These are phyloP conservation scores for Acanthornis magna DNA, from an alignment of 2,797 vertebrate species.

Conservation along the genomic window DNA sequence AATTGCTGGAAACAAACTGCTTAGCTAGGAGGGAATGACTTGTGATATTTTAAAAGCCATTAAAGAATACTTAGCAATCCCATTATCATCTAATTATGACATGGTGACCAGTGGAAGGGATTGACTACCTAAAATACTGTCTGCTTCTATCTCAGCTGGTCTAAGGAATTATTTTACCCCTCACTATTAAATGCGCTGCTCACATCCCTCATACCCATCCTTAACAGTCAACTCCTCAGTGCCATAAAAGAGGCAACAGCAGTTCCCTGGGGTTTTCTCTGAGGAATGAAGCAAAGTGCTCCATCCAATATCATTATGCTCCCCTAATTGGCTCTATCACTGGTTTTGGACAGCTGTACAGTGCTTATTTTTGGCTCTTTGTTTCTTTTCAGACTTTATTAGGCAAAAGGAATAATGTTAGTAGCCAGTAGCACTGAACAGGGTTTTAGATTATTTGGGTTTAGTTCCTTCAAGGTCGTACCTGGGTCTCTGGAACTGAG, in stretches of 20 bases:
- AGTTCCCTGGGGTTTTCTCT: neutral
- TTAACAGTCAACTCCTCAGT: neutral
- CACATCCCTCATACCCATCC: neutral
- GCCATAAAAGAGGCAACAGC: neutral
- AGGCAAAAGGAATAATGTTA: neutral
- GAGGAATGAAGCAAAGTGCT: neutral
- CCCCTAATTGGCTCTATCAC: neutral
- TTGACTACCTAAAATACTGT: neutral
- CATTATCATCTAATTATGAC: constrained; percentile 17
- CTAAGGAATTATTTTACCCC: neutral
- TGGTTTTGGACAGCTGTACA: neutral
- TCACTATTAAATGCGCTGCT: neutral
- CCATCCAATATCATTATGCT: neutral
- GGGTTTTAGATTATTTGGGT: neutral
- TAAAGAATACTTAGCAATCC: neutral
- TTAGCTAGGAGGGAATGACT: neutral
- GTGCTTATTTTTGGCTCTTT: neutral
- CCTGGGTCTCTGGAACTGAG: neutral
- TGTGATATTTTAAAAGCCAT: constrained; percentile 10
- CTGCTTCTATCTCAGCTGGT: neutral
- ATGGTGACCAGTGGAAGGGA: neutral
- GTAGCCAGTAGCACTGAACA: neutral
- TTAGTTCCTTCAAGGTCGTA: constrained; percentile 12
- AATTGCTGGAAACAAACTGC: constrained; percentile 21
- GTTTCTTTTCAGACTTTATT: neutral